Percentiles rank a stretch among this genome's conserved stretches.
phyloP scores from a whole-genome alignment of 2,113 vertebrate genomes.

The Sakesphorus luctuosus region DNA sequence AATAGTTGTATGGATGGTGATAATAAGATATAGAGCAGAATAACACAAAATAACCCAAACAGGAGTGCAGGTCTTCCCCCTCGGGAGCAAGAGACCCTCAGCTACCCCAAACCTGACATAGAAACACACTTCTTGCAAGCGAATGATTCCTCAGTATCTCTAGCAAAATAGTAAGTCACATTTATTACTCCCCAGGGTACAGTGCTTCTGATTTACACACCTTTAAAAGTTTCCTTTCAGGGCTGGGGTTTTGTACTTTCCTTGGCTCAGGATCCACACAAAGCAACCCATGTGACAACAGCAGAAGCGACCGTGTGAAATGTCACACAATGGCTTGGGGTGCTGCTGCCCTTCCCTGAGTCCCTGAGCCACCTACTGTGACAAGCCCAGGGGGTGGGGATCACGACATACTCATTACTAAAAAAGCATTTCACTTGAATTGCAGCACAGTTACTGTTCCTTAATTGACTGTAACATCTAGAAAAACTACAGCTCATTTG shows the following conservation, averaged over 20 bases:
- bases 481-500: neutral
- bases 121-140: neutral
- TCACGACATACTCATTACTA: neutral
- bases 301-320: neutral
- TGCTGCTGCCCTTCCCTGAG: neutral
- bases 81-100: neutral
- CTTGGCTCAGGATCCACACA: neutral
- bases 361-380: neutral
- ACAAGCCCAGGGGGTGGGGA: neutral
- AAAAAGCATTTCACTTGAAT: neutral
- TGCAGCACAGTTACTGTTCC: neutral
- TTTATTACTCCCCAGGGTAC: slow-evolving; percentile 1
- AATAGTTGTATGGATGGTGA: neutral
- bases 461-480: neutral
- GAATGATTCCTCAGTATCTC: neutral
- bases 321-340: neutral
- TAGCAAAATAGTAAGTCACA: slow-evolving; percentile 41
- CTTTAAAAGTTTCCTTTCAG: slow-evolving; percentile 10
- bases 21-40: neutral
- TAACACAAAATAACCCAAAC: slow-evolving; percentile 13
- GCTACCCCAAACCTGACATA: neutral
- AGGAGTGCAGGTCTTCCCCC: neutral
- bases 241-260: neutral
- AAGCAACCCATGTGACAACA: neutral
- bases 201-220: slow-evolving; percentile 44